A percentile compares a stretch with the other conserved stretches of the same genome.
These are phyloP conservation scores for Folsomia candida DNA, from an alignment of 2,888 invertebrate species.

Conservation along the genomic window DNA sequence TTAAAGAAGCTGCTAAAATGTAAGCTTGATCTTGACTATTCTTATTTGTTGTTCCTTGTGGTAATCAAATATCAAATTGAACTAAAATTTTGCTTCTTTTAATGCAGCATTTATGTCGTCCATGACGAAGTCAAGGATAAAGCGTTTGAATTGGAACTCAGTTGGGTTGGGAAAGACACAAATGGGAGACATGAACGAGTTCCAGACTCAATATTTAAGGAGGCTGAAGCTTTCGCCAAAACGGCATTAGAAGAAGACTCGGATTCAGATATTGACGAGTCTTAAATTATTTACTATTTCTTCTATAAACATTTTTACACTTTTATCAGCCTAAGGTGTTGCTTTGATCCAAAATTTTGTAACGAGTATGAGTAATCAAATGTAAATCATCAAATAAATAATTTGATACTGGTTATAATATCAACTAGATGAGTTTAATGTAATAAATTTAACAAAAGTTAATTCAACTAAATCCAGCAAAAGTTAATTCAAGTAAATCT, in stretches of 20 bases:
- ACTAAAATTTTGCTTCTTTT: neutral
- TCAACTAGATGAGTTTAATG: too few species aligned
- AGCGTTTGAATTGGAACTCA: slow-evolving; percentile 90
- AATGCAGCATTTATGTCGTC: slow-evolving; percentile 75
- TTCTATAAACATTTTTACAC: too few species aligned
- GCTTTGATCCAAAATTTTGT: too few species aligned
- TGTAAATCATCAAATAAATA: too few species aligned
- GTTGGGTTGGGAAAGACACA: slow-evolving; percentile 81
- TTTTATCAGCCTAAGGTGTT: too few species aligned
- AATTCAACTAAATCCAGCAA: too few species aligned
- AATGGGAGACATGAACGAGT: slow-evolving; percentile 78
- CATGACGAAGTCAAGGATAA: slow-evolving; percentile 94
- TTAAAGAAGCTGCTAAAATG: slow-evolving; percentile 94
- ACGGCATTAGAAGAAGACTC: slow-evolving; percentile 82
- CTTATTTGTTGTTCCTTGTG: slow-evolving; percentile 7
- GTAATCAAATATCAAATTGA: neutral
- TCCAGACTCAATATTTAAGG: slow-evolving; percentile 69
- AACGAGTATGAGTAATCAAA: too few species aligned
- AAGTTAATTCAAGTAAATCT: too few species aligned
- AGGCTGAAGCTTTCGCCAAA: slow-evolving; percentile 86
- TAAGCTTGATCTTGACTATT: slow-evolving; percentile 59
- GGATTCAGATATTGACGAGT: slow-evolving; percentile 60
- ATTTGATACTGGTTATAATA: too few species aligned
- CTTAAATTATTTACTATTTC: neutral
- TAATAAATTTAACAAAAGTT: too few species aligned